Evolutionary conservation across 2,113 vertebrate genomes (phyloP), one percentile per base, ranked within the genome.

Genomic region (Geothlypis trichas): DNA sequence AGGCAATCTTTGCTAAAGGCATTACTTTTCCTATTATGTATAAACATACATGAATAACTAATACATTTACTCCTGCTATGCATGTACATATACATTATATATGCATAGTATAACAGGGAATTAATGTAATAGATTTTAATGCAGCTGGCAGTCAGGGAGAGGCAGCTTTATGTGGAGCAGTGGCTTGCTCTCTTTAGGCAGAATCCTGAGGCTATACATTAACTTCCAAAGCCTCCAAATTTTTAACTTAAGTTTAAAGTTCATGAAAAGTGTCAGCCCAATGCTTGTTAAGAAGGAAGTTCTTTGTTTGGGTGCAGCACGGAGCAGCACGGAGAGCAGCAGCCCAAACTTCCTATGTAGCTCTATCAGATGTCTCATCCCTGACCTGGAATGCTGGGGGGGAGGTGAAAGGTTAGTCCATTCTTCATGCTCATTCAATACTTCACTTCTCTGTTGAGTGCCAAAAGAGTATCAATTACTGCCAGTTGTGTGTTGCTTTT

Each of bases 371-470:
- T 92, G 73, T 90, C 86, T 92, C 86, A 92, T 97, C 93, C 88
- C 80, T 96, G 95, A 97, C 90, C 90, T 96, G 93, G 83, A 95
- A 80, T 91, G 68, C 76, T 33, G 65, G 30, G 33, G 42, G 62
- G 27, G 74, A 95, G 91, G 91, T 96, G 94, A 96, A 95, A 96
- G 93, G 90, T 96, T 97, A 97, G 92, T 74, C 78, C 89, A 94
- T 97, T 95, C 93, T 96, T 97, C 96, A 95, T 89, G 92, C 85
- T 96, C 88, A 74, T 93, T 91, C 91, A 95, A 88, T 94, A 86
- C 91, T 92, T 93, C 1, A 8, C 69, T 89, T 92, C 77, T 95
- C 62, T 87, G 69, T 52, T 89, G 83, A 96, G 95, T 92, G 91
- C 96, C 93, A 95, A 20, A 85, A 83, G 86, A 72, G 91, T 96